Percentiles rank a stretch among this genome's conserved stretches.
These are phyloP conservation scores for Drosophila parabipectinata DNA, from an alignment of 1,140 invertebrate species.

Conservation along the genomic window DNA sequence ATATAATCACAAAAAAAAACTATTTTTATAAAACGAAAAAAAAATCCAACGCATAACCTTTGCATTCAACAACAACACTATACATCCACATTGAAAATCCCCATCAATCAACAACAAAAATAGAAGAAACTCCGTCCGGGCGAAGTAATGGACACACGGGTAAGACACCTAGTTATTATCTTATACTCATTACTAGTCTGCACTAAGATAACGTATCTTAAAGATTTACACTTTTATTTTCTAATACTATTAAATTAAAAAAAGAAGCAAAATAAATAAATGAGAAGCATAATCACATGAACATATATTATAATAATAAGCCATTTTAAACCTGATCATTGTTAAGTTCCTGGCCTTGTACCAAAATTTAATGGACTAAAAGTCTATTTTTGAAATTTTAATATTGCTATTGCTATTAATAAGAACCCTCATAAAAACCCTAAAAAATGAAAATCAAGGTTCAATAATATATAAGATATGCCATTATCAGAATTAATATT, in stretches of 20 bases:
- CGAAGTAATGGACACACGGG: slow-evolving; percentile 96
- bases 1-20: slow-evolving; percentile 30
- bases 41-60: slow-evolving; percentile 43
- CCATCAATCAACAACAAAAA: slow-evolving; percentile 79
- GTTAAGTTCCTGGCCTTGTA: neutral
- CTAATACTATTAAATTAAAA: no score
- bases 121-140: slow-evolving; percentile 93
- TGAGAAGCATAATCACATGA: no score
- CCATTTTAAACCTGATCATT: neutral
- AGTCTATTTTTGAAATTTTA: neutral
- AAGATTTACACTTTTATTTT: no score
- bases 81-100: slow-evolving; percentile 79
- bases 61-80: slow-evolving; percentile 57
- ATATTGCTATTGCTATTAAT: neutral
- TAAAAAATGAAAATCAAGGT: neutral
- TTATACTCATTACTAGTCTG: neutral
- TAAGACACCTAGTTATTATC: slow-evolving; percentile 86
- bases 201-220: neutral
- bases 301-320: neutral
- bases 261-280: no score
- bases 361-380: neutral
- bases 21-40: slow-evolving; percentile 33
- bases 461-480: neutral
- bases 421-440: neutral
- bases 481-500: neutral